Conservation (phyloP, 1,140 invertebrate species). For the Ceratina japonica region DNA sequence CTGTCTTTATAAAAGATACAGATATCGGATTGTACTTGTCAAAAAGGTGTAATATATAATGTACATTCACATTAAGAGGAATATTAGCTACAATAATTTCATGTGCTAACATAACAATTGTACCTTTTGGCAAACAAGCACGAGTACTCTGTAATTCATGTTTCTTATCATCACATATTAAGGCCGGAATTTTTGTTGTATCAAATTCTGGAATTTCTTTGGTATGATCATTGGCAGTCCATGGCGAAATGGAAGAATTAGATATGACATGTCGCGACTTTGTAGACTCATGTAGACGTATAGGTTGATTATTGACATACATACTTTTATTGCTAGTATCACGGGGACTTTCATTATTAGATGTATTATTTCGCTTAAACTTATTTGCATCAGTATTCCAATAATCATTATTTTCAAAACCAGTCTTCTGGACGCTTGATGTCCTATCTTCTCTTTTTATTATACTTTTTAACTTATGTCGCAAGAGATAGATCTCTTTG, state of each 20-base stretch:
- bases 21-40: constrained; percentile 69
- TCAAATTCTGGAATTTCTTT: neutral
- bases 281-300: neutral
- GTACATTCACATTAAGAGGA: constrained; percentile 44
- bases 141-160: neutral
- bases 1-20: constrained; percentile 52
- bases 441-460: neutral
- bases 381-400: too few species aligned
- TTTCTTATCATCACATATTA: constrained; percentile 2
- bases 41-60: constrained; percentile 70
- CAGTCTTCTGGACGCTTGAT: too few species aligned
- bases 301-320: neutral
- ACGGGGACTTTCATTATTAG: too few species aligned
- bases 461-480: constrained; percentile 20
- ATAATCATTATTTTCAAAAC: too few species aligned
- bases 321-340: neutral
- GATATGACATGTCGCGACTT: neutral
- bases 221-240: neutral
- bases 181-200: constrained; percentile 16
- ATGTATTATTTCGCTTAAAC: too few species aligned
- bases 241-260: neutral
- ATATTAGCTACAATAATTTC: constrained; percentile 73
- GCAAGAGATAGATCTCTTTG: constrained; percentile 33
- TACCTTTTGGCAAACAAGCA: too few species aligned
- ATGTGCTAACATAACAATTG: constrained; percentile 34